Evolutionary conservation across 2,797 vertebrate species (phyloP).

Genomic region (Falco naumanni): DNA sequence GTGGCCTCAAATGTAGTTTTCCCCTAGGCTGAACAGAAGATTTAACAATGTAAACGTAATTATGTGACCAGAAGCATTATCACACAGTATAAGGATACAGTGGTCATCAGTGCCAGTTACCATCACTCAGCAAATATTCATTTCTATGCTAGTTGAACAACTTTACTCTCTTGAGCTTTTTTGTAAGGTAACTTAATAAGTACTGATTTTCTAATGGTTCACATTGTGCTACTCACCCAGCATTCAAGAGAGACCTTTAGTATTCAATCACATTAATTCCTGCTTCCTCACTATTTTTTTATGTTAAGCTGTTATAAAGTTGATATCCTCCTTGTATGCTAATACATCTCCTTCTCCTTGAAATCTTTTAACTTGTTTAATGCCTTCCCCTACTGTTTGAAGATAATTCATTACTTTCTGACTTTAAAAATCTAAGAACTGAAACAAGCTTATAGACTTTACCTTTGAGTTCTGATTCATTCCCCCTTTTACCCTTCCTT

Average conservation of each 20-base stretch:
- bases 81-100: background rate
- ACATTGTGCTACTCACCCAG: background rate
- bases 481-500: background rate
- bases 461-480: conserved; percentile 3
- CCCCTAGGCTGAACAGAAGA: background rate
- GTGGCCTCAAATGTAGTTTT: background rate
- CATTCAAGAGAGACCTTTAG: background rate
- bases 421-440: conserved; percentile 27
- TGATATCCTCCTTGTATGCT: background rate
- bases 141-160: background rate
- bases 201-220: background rate
- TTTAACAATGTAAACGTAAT: background rate
- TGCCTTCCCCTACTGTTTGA: background rate
- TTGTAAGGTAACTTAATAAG: background rate
- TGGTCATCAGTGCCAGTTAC: background rate
- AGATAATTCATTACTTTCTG: conserved; percentile 25
- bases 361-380: conserved; percentile 18
- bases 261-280: background rate
- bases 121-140: background rate
- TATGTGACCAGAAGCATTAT: background rate
- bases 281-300: background rate
- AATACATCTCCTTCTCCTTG: background rate
- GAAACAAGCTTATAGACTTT: conserved; percentile 9
- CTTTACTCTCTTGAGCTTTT: background rate
- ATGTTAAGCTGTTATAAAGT: conserved; percentile 1